Evolutionary conservation across 2,888 invertebrate species (phyloP).

Genomic region (Ophioninae sp.): DNA sequence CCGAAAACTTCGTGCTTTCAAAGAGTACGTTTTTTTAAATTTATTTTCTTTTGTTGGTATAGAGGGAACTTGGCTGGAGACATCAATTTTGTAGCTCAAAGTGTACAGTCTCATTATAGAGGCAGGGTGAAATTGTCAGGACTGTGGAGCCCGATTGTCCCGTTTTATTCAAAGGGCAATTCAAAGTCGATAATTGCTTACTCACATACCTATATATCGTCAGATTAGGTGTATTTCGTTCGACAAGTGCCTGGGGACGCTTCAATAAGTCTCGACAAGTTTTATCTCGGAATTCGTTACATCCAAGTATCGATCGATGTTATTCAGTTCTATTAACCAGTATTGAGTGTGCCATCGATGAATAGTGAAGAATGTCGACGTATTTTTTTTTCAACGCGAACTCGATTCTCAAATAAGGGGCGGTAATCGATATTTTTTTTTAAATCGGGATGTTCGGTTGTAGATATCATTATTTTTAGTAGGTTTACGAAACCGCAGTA

Average conservation of each 20-base stretch:
- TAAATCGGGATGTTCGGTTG: no score
- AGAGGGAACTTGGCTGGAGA: not conserved
- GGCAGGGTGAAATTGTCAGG: not conserved
- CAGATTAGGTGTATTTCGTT: not conserved
- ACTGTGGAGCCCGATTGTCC: not conserved
- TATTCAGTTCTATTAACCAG: not conserved
- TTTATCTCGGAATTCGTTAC: not conserved
- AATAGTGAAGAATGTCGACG: no score
- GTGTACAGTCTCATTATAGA: not conserved
- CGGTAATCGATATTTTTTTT: no score
- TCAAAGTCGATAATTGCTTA: not conserved
- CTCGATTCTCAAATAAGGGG: no score
- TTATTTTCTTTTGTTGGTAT: not conserved
- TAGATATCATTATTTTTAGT: no score
- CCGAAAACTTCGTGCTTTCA: conserved; percentile 8
- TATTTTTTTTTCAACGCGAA: no score
- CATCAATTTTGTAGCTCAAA: not conserved
- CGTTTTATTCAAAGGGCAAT: not conserved
- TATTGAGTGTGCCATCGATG: no score
- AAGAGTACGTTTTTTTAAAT: not conserved
- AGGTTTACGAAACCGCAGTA: no score
- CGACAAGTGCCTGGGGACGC: not conserved
- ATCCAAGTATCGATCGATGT: not conserved
- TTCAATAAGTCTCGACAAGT: not conserved
- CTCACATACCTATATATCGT: not conserved